Base-by-base conservation (phyloP, 1,140 invertebrate species). In the Pteromalus puparum region DNA sequence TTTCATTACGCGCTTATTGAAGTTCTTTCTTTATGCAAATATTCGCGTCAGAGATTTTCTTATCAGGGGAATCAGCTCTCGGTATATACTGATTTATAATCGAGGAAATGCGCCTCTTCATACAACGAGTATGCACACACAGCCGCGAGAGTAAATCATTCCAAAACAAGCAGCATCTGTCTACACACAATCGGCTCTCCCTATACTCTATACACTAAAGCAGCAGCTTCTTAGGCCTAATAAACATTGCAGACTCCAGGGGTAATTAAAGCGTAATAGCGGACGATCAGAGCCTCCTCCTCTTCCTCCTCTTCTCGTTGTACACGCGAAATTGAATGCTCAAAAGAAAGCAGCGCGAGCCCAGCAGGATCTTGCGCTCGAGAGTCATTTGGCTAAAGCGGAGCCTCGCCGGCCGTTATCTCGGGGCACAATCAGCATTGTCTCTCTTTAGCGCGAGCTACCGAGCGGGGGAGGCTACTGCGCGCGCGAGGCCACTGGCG, bases 381-480 rank as follows among this genome's bases (percentile, higher is more conserved):
- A 84, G 68, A 84, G 82, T 84, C 76, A 83, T 83, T 83, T 78
- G 76, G 76, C 78, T 76, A 76, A 80, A 80, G 30, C 46, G 48
- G 38, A 81, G 61, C 53, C 61, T 76, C 72, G 72, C 79, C 38
- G 10, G 74, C 38, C 73, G 86, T 89, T 92, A 91, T 92, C 92
- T 89, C 85, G 73, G 67, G 75, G 81, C 82, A 88, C 89, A 90
- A 93, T 93, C 92, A 90, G 92, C 91, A 93, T 93, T 93, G 92
- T 93, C 90, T 87, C 87, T 86, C 89, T 53, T 86, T 81, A 86
- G 84, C 86, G 86, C 86, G 30, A 79, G 86, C 82, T 34, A 5
- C 30, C 30, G 30, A 34, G 84, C 26, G 46, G n/a, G 46, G 24
- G 24, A 61, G 21, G 21, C 6, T 46, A 1, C 46, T 21, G 72